Evolutionary conservation across 2,113 vertebrate genomes (phyloP), one percentile per base, ranked within the genome.

Genomic region (Gymnocephalus cernua): DNA sequence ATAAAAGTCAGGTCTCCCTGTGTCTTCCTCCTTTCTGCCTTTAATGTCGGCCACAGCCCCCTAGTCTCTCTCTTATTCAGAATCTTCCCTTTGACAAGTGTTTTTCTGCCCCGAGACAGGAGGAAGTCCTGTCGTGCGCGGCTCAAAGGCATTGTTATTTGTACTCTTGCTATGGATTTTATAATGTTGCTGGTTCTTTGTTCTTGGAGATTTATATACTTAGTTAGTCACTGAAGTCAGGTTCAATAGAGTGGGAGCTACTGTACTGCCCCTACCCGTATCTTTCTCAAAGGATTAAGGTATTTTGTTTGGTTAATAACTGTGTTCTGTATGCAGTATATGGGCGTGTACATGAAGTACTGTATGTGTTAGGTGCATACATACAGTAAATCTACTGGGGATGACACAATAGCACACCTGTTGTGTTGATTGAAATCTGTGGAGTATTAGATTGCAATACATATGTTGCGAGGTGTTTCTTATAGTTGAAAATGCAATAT

Each of bases 81-180:
- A 41, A 41, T 3, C 38, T 41, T 11, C 38, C 35, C 38, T 38
- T 38, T 38, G 38, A 38, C 38, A 41, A 41, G 38, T 41, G 10
- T 10, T 72, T 79, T 82, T 74, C 72, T 79, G 77, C 74, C 67
- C 72, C 47, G 57, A 51, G 47, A 64, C 53, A 6, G 21, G 67
- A 81, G 76, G 74, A 84, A 19, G n/a, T 84, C 72, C 78, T 73
- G 75, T 75, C 51, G 0, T 29, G 27, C 2, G 21, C 13, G 8
- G 6, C 27, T 53, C 79, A 12, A 48, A 14, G 23, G 16, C 69
- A 16, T 67, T 77, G 71, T 80, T 86, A 29, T 48, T 35, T 3
- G 14, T 27, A 2, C 50, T 75, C 15, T 27, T 50, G 54, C 45
- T 82, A 6, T 65, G 72, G 67, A 54, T 78, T 73, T 70, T 25